A percentile compares a stretch with the other conserved stretches of the same genome.
Conservation (phyloP, 1,140 invertebrate species). For the Euwallacea fornicatus region DNA sequence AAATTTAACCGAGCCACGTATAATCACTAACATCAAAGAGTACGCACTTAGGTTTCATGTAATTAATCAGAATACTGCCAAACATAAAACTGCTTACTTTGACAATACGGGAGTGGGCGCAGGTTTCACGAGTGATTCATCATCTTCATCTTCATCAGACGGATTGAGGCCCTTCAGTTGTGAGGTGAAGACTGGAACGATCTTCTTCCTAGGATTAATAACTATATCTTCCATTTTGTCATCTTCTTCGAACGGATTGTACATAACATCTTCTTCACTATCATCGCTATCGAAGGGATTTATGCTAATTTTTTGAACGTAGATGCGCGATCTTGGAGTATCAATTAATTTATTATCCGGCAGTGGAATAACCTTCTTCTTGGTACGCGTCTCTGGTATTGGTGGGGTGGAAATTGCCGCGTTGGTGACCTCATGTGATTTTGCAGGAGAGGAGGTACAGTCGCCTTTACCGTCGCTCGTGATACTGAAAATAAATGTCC, state of each 20-base stretch:
- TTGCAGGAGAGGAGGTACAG: too few relatives aligned
- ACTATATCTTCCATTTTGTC: conserved; percentile 1
- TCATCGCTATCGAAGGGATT: conserved; percentile 69
- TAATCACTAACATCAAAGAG: too few relatives aligned
- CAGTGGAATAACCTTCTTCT: conserved; percentile 28
- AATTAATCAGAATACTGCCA: too few relatives aligned
- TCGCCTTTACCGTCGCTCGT: too few relatives aligned
- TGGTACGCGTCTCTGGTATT: conserved; percentile 19
- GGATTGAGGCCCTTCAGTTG: conserved; percentile 15
- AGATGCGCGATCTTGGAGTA: conserved; percentile 17
- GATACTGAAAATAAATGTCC: too few relatives aligned
- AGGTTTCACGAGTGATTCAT: conserved; percentile 47
- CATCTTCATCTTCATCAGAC: not conserved
- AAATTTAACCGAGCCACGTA: too few relatives aligned
- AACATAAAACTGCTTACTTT: conserved; percentile 20
- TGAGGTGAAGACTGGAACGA: conserved; percentile 1
- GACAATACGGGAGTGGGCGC: conserved; percentile 59
- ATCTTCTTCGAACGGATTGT: conserved; percentile 18
- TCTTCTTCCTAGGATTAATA: conserved; percentile 7
- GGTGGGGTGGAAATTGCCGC: conserved; percentile 5
- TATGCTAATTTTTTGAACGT: conserved; percentile 31
- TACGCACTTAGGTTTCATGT: too few relatives aligned
- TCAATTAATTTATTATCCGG: conserved; percentile 7
- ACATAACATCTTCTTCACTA: conserved; percentile 61
- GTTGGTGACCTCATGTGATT: too few relatives aligned